phyloP scores from a whole-genome alignment of 2,888 invertebrate species.

The Epinotia nisella region DNA sequence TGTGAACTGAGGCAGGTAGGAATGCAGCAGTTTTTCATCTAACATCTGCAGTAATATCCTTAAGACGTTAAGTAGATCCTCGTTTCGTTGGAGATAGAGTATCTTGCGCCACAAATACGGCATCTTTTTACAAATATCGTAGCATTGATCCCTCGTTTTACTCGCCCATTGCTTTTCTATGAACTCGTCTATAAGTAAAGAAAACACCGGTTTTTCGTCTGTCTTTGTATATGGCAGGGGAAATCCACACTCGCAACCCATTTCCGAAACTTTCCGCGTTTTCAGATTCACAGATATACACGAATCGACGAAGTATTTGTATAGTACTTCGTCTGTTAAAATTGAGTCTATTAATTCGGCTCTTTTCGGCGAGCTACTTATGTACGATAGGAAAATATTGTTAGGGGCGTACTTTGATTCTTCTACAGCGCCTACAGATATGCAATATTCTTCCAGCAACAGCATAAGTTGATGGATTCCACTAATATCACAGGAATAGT shows the following conservation, averaged over 20 bases:
- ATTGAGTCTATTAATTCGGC: slow-evolving; percentile 64
- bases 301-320: slow-evolving; percentile 83
- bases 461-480: slow-evolving; percentile 72
- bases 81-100: slow-evolving; percentile 77
- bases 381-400: slow-evolving; percentile 75
- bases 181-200: slow-evolving; percentile 83
- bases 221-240: slow-evolving; percentile 81
- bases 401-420: slow-evolving; percentile 75
- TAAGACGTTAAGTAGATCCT: slow-evolving; percentile 80
- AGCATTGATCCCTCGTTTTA: slow-evolving; percentile 74
- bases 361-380: slow-evolving; percentile 63
- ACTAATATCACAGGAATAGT: slow-evolving; percentile 78
- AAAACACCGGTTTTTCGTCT: slow-evolving; percentile 76
- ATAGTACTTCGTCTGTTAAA: slow-evolving; percentile 71
- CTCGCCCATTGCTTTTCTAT: slow-evolving; percentile 79
- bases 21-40: slow-evolving; percentile 83
- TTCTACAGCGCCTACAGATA: slow-evolving; percentile 67
- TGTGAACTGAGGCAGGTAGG: slow-evolving; percentile 82
- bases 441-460: slow-evolving; percentile 74
- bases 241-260: slow-evolving; percentile 85
- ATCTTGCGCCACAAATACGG: slow-evolving; percentile 87
- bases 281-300: slow-evolving; percentile 84
- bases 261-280: slow-evolving; percentile 67
- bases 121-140: slow-evolving; percentile 84
- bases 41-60: slow-evolving; percentile 86